Percentiles rank a stretch among this genome's conserved stretches.
Evolutionary conservation across 2,113 vertebrate species (phyloP).

Genomic region (Sinosuthora webbiana): DNA sequence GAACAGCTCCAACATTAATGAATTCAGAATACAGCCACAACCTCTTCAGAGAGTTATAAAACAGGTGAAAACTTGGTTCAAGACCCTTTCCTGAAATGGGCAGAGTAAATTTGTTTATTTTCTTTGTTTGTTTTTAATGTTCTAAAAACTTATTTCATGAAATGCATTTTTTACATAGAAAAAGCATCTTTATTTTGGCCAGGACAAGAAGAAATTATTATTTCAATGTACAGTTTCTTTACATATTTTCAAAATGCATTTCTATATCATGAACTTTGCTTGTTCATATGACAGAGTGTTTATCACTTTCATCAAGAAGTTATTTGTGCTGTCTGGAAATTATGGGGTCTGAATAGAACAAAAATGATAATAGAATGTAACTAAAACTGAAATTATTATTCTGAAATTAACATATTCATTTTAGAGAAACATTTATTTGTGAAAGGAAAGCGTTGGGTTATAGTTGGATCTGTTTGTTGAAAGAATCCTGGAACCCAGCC

Average conservation of each 20-base stretch:
- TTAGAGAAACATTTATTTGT: neutral
- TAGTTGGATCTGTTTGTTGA: neutral
- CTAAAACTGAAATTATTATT: neutral
- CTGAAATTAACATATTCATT: neutral
- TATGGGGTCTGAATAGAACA: accelerated
- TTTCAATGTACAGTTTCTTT: neutral
- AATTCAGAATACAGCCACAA: neutral
- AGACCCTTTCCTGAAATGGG: neutral
- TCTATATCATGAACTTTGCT: neutral
- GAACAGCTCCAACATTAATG: accelerated
- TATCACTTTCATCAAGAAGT: neutral
- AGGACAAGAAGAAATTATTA: neutral
- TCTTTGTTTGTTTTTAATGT: accelerated
- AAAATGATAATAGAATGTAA: neutral
- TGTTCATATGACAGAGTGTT: neutral
- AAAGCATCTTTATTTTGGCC: accelerated
- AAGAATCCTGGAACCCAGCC: neutral
- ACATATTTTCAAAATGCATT: neutral
- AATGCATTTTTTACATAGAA: neutral
- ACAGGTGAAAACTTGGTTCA: neutral
- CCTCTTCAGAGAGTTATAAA: neutral
- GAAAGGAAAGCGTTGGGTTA: neutral
- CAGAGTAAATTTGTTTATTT: neutral
- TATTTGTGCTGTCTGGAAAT: neutral
- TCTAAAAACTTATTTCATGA: accelerated